These are phyloP conservation scores for Drosophila stalkeri DNA, from an alignment of 2,888 invertebrate genomes.

Conservation along the genomic window DNA sequence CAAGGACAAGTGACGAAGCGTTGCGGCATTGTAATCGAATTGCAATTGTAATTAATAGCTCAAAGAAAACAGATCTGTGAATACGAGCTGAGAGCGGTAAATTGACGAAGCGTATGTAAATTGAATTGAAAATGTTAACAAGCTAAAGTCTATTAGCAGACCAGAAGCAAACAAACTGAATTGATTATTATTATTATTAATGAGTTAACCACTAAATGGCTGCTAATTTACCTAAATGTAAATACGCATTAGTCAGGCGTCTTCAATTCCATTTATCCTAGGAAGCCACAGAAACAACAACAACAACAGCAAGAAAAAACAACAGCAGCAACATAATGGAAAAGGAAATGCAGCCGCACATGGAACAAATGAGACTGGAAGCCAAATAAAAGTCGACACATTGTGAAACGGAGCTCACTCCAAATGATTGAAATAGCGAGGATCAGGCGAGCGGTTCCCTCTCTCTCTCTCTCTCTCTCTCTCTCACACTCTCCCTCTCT, in stretches of 20 bases:
- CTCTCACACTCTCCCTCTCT: too few species aligned
- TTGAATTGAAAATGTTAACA: not conserved
- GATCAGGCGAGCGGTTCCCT: conserved; percentile 13
- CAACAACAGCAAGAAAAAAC: conserved; percentile 21
- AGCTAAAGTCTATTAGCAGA: not conserved
- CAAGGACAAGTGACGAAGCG: conserved; percentile 19
- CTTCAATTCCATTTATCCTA: conserved; percentile 21
- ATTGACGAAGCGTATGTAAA: not conserved
- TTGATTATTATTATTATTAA: conserved; percentile 37
- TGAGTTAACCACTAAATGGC: conserved; percentile 56
- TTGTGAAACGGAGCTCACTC: conserved; percentile 44
- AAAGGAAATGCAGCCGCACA: conserved; percentile 50
- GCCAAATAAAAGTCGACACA: conserved; percentile 69
- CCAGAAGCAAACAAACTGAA: conserved; percentile 1
- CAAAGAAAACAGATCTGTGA: not conserved
- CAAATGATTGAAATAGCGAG: conserved; percentile 9
- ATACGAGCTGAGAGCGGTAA: not conserved
- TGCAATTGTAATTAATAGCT: conserved; percentile 3
- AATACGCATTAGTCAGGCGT: conserved; percentile 73
- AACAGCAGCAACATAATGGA: conserved; percentile 28
- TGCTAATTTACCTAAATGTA: conserved; percentile 64
- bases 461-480: not conserved
- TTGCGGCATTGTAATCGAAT: not conserved
- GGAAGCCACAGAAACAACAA: conserved; percentile 34
- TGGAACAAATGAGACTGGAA: conserved; percentile 49